phyloP scores from a whole-genome alignment of 2,797 vertebrate genomes.

The Clarias laeviceps region DNA sequence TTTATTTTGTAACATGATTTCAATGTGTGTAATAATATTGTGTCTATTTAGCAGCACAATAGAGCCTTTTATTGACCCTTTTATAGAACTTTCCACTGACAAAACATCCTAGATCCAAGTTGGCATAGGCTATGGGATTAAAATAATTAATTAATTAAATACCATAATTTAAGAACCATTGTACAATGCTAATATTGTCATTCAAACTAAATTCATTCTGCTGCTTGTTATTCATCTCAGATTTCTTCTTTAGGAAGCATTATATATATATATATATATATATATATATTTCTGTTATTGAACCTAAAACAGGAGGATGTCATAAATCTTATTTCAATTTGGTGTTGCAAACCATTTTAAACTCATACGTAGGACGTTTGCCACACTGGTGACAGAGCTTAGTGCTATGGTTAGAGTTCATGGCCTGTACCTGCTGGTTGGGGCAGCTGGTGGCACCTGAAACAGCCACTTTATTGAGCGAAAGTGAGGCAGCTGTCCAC shows the following conservation, averaged over 20 bases:
- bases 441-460: constrained; percentile 80
- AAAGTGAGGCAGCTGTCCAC: constrained; percentile 76
- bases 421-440: constrained; percentile 68
- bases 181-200: neutral
- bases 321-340: neutral
- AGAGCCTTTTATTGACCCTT: neutral
- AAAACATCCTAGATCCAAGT: too few relatives aligned
- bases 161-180: neutral
- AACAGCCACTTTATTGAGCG: constrained; percentile 78
- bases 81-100: neutral
- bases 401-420: neutral
- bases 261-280: neutral
- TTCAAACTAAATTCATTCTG: neutral
- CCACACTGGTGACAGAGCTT: neutral
- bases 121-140: neutral
- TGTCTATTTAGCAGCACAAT: neutral
- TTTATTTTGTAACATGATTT: neutral
- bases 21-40: neutral
- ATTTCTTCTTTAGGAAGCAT: neutral
- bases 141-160: neutral
- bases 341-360: neutral
- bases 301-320: neutral
- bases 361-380: neutral
- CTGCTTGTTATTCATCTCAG: neutral
- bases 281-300: neutral